Conservation (phyloP, 2,888 invertebrate species). For the Apamea crenata region DNA sequence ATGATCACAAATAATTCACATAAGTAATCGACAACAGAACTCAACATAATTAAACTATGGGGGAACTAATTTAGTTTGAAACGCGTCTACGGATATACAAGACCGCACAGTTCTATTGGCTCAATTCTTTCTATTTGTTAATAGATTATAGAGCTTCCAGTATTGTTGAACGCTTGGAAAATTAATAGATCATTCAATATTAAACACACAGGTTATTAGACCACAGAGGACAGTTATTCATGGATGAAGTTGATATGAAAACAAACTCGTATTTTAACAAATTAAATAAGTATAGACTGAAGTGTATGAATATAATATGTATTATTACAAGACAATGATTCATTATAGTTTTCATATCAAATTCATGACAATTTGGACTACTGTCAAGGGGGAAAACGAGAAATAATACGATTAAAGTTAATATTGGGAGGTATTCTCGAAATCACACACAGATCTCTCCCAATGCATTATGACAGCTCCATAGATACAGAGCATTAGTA, state of each 20-base stretch:
- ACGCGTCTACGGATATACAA: conserved; percentile 79
- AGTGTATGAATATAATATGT: too few relatives aligned
- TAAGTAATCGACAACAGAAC: conserved; percentile 87
- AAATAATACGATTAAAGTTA: conserved; percentile 38
- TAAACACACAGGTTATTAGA: conserved; percentile 68
- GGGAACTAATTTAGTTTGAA: conserved; percentile 81
- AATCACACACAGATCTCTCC: conserved; percentile 71
- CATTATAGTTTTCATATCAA: conserved; percentile 76
- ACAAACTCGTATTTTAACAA: conserved; percentile 41
- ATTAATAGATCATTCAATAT: conserved; percentile 75
- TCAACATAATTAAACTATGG: conserved; percentile 86
- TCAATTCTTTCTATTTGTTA: conserved; percentile 69
- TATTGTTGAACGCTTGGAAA: conserved; percentile 81
- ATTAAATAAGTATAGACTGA: conserved; percentile 1
- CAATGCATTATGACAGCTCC: conserved; percentile 45
- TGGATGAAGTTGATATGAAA: conserved; percentile 76
- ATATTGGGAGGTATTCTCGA: conserved; percentile 81
- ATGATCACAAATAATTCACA: conserved; percentile 89
- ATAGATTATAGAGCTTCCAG: conserved; percentile 77
- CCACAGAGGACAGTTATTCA: conserved; percentile 54
- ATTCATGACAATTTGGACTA: conserved; percentile 63
- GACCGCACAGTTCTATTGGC: conserved; percentile 77
- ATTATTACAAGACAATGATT: too few relatives aligned
- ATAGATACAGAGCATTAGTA: conserved; percentile 32
- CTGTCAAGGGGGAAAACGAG: conserved; percentile 19